phyloP scores from a whole-genome alignment of 2,113 vertebrate genomes.

The Fulica atra region DNA sequence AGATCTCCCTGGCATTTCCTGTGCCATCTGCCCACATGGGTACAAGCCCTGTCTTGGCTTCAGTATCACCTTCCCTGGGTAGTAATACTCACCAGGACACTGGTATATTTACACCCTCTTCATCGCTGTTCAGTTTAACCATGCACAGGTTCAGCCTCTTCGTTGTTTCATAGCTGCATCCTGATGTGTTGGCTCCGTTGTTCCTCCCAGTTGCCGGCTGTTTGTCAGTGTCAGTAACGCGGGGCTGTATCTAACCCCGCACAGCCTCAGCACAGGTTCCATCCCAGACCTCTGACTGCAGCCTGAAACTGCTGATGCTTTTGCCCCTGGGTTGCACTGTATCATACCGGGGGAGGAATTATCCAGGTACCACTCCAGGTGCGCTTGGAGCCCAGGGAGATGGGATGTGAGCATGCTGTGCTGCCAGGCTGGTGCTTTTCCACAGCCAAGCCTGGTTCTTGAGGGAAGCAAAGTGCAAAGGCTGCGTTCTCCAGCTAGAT shows the following conservation, averaged over 20 bases:
- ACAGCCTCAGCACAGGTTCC: background rate
- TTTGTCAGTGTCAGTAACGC: background rate
- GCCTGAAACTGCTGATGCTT: background rate
- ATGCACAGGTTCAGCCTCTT: background rate
- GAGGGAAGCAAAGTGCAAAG: accelerated
- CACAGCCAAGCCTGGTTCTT: background rate
- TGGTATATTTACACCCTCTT: background rate
- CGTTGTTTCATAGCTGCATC: background rate
- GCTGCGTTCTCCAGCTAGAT: accelerated
- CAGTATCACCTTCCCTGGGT: background rate
- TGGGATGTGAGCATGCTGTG: background rate
- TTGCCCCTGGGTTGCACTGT: background rate
- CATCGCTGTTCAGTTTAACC: background rate
- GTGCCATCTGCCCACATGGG: accelerated
- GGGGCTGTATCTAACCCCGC: background rate
- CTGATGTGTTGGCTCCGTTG: background rate
- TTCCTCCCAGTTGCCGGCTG: background rate
- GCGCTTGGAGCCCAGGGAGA: background rate
- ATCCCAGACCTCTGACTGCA: background rate
- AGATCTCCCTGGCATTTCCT: background rate
- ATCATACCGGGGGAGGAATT: background rate
- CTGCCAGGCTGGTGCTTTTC: background rate
- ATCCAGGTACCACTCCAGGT: background rate
- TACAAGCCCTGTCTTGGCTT: background rate
- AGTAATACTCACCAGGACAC: background rate